These are phyloP conservation scores for Aleiodes sp. DNA, from an alignment of 1,140 invertebrate species.

Conservation along the genomic window DNA sequence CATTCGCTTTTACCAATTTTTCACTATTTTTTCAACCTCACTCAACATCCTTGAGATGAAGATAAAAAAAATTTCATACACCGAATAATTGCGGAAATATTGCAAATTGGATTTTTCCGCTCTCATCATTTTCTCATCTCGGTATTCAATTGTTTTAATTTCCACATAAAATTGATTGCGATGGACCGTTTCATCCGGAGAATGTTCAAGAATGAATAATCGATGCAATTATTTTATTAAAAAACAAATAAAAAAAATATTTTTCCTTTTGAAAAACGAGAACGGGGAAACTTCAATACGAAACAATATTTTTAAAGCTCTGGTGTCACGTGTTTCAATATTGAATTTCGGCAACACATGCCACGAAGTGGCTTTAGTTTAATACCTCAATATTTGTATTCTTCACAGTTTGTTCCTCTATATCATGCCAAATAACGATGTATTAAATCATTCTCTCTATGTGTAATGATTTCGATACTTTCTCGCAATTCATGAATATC, in stretches of 20 bases:
- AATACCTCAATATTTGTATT: constrained; percentile 27
- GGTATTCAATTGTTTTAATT: too few relatives aligned
- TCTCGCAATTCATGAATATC: constrained; percentile 32
- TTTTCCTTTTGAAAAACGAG: not conserved
- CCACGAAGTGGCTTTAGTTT: constrained; percentile 19
- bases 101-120: too few relatives aligned
- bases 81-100: too few relatives aligned
- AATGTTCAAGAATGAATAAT: too few relatives aligned
- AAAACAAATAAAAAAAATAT: not conserved
- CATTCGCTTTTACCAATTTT: too few relatives aligned
- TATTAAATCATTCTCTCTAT: constrained; percentile 10
- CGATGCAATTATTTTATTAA: not conserved
- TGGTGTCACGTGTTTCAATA: constrained; percentile 20
- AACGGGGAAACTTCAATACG: not conserved
- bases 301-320: not conserved
- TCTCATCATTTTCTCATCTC: too few relatives aligned
- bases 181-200: too few relatives aligned
- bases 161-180: too few relatives aligned
- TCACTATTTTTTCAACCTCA: too few relatives aligned
- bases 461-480: constrained; percentile 24
- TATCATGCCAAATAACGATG: constrained; percentile 2
- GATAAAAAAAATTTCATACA: too few relatives aligned
- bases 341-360: constrained; percentile 22
- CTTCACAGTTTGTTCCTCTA: constrained; percentile 9
- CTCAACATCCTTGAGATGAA: too few relatives aligned